Evolutionary conservation across 2,113 vertebrate species (phyloP).

Genomic region (Podarcis raffonei): DNA sequence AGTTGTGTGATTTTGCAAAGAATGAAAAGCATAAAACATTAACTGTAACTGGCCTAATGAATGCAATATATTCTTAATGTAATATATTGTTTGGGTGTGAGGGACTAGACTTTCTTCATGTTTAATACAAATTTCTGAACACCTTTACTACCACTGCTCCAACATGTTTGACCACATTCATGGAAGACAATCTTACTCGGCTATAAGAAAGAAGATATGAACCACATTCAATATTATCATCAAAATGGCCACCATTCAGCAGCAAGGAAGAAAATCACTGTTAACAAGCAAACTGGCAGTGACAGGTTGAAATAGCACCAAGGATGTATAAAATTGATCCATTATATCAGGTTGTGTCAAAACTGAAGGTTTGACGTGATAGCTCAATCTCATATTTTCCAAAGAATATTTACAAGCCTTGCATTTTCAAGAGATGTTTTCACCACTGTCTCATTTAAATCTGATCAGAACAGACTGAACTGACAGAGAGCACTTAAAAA

Average conservation of each 20-base stretch:
- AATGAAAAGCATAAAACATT: neutral
- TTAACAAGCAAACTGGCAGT: slow-evolving; percentile 26
- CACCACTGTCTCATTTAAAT: neutral
- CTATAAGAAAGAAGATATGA: neutral
- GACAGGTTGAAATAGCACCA: slow-evolving; percentile 57
- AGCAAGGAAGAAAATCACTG: neutral
- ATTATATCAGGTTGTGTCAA: slow-evolving; percentile 39
- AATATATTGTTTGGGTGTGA: neutral
- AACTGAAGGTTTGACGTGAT: neutral
- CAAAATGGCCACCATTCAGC: neutral
- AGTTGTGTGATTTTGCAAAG: neutral
- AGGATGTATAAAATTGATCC: slow-evolving; percentile 56
- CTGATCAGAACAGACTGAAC: neutral
- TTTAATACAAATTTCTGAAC: neutral
- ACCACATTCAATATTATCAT: neutral
- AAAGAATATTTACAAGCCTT: fast-evolving
- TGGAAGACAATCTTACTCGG: no score
- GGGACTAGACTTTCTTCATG: neutral
- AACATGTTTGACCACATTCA: neutral
- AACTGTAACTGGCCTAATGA: neutral
- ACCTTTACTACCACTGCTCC: neutral
- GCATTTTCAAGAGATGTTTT: neutral
- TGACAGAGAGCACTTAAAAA: neutral
- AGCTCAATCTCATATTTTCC: neutral
- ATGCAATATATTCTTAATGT: neutral